These are phyloP conservation scores for Macrophya alboannulata DNA, from an alignment of 2,888 invertebrate genomes.

Conservation along the genomic window DNA sequence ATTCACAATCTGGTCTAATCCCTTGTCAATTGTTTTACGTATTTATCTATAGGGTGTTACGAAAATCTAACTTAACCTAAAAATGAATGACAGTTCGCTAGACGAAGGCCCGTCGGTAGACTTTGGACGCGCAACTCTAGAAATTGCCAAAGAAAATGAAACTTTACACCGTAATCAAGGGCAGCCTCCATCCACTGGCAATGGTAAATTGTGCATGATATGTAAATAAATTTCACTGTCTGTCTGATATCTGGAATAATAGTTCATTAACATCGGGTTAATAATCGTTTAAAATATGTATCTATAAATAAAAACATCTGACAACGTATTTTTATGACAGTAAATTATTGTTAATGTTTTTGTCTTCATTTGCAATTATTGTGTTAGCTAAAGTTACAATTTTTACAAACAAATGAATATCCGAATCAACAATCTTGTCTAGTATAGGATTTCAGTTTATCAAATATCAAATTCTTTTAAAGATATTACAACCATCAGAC, in stretches of 20 bases:
- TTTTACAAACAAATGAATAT: neutral
- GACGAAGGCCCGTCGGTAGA: slow-evolving; percentile 72
- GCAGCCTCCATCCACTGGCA: neutral
- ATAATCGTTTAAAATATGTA: neutral
- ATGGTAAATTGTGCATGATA: neutral
- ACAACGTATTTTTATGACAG: neutral
- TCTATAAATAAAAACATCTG: neutral
- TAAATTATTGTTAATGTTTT: neutral
- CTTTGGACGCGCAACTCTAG: slow-evolving; percentile 71
- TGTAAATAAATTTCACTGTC: neutral
- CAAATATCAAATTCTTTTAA: neutral
- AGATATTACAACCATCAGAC: too few relatives aligned
- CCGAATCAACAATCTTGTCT: too few relatives aligned
- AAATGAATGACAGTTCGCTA: slow-evolving; percentile 63
- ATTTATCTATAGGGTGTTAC: neutral
- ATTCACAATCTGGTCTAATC: neutral
- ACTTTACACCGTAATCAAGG: slow-evolving; percentile 41
- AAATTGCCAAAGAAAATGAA: slow-evolving; percentile 69
- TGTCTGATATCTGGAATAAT: neutral
- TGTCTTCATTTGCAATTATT: neutral
- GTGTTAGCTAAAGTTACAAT: neutral
- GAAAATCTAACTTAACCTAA: slow-evolving; percentile 35
- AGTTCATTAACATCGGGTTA: neutral
- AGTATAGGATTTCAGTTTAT: neutral
- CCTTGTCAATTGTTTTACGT: neutral